Percentiles rank a stretch among this genome's conserved stretches.
Conservation (phyloP, 1,140 invertebrate genomes). For the Melitaea cinxia region DNA sequence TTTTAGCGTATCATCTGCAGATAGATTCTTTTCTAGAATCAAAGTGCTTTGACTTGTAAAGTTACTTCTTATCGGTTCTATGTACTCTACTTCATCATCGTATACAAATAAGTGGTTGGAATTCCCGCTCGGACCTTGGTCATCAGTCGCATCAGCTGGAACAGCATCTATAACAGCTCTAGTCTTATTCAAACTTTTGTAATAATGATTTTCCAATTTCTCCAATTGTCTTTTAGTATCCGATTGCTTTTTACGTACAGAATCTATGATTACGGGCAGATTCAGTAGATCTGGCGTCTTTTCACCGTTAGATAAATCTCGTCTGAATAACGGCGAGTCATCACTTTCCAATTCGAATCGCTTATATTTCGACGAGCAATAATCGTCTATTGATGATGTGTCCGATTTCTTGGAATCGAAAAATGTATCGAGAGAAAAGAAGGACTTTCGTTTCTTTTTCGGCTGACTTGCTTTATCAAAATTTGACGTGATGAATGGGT, state of each 20-base stretch:
- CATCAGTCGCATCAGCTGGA: conserved; percentile 70
- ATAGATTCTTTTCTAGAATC: conserved; percentile 64
- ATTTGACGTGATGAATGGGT: conserved; percentile 61
- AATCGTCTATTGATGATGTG: conserved; percentile 78
- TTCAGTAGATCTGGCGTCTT: conserved; percentile 77
- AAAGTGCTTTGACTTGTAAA: conserved; percentile 77
- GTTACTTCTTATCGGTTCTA: conserved; percentile 73
- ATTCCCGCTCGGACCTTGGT: conserved; percentile 67
- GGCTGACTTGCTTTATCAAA: conserved; percentile 62
- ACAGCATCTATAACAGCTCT: conserved; percentile 71
- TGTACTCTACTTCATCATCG: conserved; percentile 76
- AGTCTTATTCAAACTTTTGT: conserved; percentile 68
- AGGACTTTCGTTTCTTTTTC: conserved; percentile 79
- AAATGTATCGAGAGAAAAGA: conserved; percentile 79
- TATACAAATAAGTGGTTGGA: conserved; percentile 65
- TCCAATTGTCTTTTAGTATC: conserved; percentile 74
- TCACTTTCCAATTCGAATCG: conserved; percentile 79
- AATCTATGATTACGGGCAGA: conserved; percentile 73
- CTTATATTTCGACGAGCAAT: conserved; percentile 79
- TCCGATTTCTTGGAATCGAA: conserved; percentile 79
- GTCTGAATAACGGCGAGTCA: conserved; percentile 74
- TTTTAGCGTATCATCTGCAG: conserved; percentile 48
- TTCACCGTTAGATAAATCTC: conserved; percentile 52
- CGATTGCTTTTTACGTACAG: conserved; percentile 69
- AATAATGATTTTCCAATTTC: conserved; percentile 79